phyloP scores from a whole-genome alignment of 2,113 vertebrate species.

The Laticauda laticaudata region DNA sequence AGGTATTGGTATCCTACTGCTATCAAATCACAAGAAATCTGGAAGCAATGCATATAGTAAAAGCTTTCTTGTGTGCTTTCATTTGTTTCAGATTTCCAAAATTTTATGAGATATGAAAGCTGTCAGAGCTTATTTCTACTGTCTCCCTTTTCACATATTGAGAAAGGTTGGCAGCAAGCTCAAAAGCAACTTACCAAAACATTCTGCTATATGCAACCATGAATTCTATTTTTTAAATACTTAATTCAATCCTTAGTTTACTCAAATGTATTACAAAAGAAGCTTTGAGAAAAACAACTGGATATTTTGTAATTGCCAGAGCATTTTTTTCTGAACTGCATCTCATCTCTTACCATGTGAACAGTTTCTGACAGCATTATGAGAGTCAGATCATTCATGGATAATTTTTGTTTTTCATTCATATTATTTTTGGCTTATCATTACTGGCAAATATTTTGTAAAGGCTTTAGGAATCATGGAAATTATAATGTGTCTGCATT shows the following conservation, averaged over 20 bases:
- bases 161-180: slow-evolving; percentile 30
- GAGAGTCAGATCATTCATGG: neutral
- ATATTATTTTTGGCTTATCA: neutral
- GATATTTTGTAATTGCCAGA: neutral
- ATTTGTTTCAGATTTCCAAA: slow-evolving; percentile 44
- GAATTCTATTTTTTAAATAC: neutral
- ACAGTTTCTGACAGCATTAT: neutral
- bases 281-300: neutral
- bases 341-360: neutral
- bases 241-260: neutral
- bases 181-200: neutral
- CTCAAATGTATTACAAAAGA: neutral
- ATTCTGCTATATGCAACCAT: neutral
- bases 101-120: slow-evolving; percentile 38
- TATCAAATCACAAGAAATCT: slow-evolving; percentile 59
- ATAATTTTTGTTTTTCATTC: neutral
- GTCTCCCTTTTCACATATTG: slow-evolving; percentile 36
- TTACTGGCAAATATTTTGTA: neutral
- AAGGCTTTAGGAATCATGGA: neutral
- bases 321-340: neutral
- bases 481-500: neutral
- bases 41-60: slow-evolving; percentile 58
- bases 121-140: slow-evolving; percentile 44
- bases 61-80: slow-evolving; percentile 39
- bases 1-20: slow-evolving; percentile 43